Conservation (phyloP, 2,113 vertebrate genomes). For the Leptobrachium ailaonicum region DNA sequence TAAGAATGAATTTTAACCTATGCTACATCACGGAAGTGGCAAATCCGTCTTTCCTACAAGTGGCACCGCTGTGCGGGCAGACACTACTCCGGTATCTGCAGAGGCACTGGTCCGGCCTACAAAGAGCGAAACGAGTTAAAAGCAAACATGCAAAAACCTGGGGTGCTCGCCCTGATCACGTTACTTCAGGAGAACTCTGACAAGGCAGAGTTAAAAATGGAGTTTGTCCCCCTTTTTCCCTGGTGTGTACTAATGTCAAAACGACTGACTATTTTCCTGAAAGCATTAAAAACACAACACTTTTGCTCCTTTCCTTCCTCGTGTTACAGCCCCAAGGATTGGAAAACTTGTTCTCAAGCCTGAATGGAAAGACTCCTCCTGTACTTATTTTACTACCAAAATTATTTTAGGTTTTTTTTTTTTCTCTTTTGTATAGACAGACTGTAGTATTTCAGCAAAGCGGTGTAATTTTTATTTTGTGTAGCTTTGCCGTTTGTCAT, state of each 20-base stretch:
- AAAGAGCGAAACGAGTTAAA: slow-evolving; percentile 35
- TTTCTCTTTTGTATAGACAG: slow-evolving; percentile 75
- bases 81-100: slow-evolving; percentile 2
- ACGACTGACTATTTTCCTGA: slow-evolving; percentile 30
- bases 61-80: slow-evolving; percentile 12
- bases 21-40: not conserved
- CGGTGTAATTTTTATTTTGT: slow-evolving; percentile 77
- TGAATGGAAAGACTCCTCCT: slow-evolving; percentile 59
- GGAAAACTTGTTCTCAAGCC: slow-evolving; percentile 8
- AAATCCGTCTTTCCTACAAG: slow-evolving; percentile 1
- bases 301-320: slow-evolving; percentile 23
- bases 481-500: slow-evolving; percentile 69
- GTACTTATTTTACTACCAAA: slow-evolving; percentile 81
- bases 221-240: slow-evolving; percentile 24
- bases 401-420: slow-evolving; percentile 80
- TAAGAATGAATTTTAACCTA: slow-evolving; percentile 39
- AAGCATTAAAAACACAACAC: slow-evolving; percentile 39
- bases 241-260: slow-evolving; percentile 40
- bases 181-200: slow-evolving; percentile 18
- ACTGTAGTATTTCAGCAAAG: slow-evolving; percentile 78
- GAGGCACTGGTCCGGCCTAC: not conserved
- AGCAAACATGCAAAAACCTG: not conserved
- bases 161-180: not conserved
- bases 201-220: slow-evolving; percentile 23
- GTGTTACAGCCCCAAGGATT: slow-evolving; percentile 37